Base-by-base conservation (phyloP, 2,797 vertebrate species). In the Microctenopoma steveboyesi region DNA sequence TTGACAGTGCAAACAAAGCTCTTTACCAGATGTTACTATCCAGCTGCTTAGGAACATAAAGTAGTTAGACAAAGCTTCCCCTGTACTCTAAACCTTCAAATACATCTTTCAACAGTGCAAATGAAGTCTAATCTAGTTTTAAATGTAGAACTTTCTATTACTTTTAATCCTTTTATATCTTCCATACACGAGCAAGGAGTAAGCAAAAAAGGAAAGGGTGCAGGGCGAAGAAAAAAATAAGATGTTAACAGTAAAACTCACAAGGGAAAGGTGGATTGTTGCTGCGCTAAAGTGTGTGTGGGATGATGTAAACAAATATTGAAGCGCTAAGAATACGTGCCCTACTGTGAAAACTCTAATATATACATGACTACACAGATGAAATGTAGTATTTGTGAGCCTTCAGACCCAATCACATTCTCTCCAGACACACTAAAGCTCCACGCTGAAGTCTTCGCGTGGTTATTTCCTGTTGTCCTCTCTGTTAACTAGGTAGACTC, bases 381-480 rank as follows among this genome's bases (percentile, higher is more conserved):
- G 13, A 27, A 50, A 37, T 30, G 28, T 28, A 43, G 47, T 18
- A 5, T 46, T 27, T 63, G 64, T 64, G 50, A 62, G 22, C 50
- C 59, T 65, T 43, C 47, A 49, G 28, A 62, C 28, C 39, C 51
- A 42, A 22, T 67, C 50, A 25, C 55, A 56, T 45, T n/a, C 35
- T 46, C 52, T 42, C 28, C 0, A 37, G 16, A 58, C 28, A 48
- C 62, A 81, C 53, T 27, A 28, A 25, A 73, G 61, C 69, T 72
- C 43, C 10, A 5, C 40, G 16, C 3, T 50, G 18, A 64, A 60
- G 60, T 54, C 13, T 35, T 56, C 25, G 64, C 64, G 33, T 46
- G 55, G 14, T 51, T 74, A 56, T 83, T 81, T 76, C 79, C 27
- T 58, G 40, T 69, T 78, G 82, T 57, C 56, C 55, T 79, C 47